Conservation (phyloP, 2,797 vertebrate genomes). For the Semotilus atromaculatus region DNA sequence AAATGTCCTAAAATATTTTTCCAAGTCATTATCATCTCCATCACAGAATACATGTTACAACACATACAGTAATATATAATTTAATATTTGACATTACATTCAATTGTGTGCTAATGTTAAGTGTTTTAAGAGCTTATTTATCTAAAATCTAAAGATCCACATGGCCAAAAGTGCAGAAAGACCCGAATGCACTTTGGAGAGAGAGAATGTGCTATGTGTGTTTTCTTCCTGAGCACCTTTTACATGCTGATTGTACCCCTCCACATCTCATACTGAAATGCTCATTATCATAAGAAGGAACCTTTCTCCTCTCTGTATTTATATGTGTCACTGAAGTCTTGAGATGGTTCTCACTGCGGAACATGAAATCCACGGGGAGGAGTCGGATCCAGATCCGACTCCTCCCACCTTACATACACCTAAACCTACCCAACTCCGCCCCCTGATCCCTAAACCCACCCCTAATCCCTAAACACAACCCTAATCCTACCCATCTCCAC, state of each 20-base stretch:
- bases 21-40: not conserved
- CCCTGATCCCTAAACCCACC: too few species aligned
- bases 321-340: slow-evolving; percentile 59
- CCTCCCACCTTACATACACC: too few species aligned
- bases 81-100: too few species aligned
- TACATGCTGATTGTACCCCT: slow-evolving; percentile 35
- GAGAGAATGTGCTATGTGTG: not conserved
- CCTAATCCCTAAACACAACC: too few species aligned
- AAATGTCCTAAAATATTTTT: not conserved
- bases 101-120: not conserved
- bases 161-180: not conserved
- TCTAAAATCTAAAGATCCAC: not conserved
- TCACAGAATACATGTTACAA: not conserved
- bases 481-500: too few species aligned
- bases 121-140: not conserved
- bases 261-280: slow-evolving; percentile 38
- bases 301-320: slow-evolving; percentile 54
- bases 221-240: slow-evolving; percentile 9
- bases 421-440: too few species aligned
- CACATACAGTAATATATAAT: not conserved
- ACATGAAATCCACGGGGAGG: too few species aligned
- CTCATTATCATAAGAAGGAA: slow-evolving; percentile 56
- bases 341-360: too few species aligned
- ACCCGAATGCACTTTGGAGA: too few species aligned
- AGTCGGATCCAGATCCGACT: too few species aligned